These are phyloP conservation scores for Leptobrachium leishanense DNA, from an alignment of 2,113 vertebrate species.

Conservation along the genomic window DNA sequence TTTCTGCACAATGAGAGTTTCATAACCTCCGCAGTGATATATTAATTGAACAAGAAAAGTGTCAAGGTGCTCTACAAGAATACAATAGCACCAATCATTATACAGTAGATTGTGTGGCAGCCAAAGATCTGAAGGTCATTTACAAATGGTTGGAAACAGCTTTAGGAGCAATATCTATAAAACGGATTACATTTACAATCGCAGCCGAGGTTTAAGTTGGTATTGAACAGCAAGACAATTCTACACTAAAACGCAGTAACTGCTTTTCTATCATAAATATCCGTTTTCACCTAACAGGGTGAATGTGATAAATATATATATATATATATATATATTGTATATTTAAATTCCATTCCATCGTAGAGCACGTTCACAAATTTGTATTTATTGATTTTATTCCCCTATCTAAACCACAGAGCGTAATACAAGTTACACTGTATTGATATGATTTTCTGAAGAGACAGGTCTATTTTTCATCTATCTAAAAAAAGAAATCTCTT, in stretches of 20 bases:
- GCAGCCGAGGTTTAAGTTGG: slow-evolving; percentile 11
- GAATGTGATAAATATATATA: too few species aligned
- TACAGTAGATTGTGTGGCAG: not conserved
- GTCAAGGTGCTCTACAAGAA: slow-evolving; percentile 25
- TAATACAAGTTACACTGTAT: not conserved
- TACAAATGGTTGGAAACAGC: slow-evolving; percentile 19
- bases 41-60: slow-evolving; percentile 36
- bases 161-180: not conserved
- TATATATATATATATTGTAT: too few species aligned
- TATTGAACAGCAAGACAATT: slow-evolving; percentile 20
- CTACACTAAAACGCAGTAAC: not conserved
- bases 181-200: not conserved
- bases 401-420: too few species aligned
- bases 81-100: slow-evolving; percentile 31
- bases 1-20: not conserved
- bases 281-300: too few species aligned
- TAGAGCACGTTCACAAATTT: too few species aligned
- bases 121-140: slow-evolving; percentile 33
- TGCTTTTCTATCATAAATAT: not conserved
- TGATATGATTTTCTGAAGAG: not conserved
- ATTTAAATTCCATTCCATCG: too few species aligned
- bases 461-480: not conserved
- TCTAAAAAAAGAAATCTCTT: not conserved
- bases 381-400: too few species aligned
- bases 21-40: slow-evolving; percentile 13